Conservation (phyloP, 2,113 vertebrate genomes). For the Morone saxatilis region DNA sequence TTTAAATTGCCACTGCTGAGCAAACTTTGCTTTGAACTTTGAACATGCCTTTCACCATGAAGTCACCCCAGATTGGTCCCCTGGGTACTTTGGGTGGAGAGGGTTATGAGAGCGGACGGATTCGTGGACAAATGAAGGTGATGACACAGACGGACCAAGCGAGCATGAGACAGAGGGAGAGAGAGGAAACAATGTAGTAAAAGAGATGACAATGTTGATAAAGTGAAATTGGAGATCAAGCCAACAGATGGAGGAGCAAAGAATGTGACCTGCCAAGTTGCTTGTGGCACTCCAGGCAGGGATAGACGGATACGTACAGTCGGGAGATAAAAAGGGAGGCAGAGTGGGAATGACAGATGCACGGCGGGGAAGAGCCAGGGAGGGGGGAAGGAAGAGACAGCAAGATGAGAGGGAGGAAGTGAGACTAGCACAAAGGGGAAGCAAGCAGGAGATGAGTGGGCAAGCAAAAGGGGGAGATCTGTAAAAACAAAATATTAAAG, state of each 20-base stretch:
- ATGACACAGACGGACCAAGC: constrained; percentile 66
- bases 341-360: constrained; percentile 76
- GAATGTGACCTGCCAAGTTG: constrained; percentile 80
- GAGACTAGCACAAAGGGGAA: constrained; percentile 52
- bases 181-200: constrained; percentile 59
- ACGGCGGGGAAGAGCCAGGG: constrained; percentile 39
- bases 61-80: constrained; percentile 53
- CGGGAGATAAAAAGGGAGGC: constrained; percentile 73
- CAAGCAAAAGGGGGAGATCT: constrained; percentile 16
- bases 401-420: constrained; percentile 65
- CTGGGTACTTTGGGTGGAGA: constrained; percentile 44
- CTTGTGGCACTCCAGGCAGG: constrained; percentile 66
- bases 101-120: constrained; percentile 57
- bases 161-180: constrained; percentile 37
- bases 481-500: constrained; percentile 57
- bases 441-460: constrained; percentile 45
- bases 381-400: constrained; percentile 50
- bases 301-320: constrained; percentile 71
- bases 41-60: constrained; percentile 58
- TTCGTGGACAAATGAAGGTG: constrained; percentile 59
- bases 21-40: constrained; percentile 71
- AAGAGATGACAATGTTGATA: constrained; percentile 74
- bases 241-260: constrained; percentile 74
- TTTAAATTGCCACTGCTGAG: constrained; percentile 57
- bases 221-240: constrained; percentile 79